phyloP scores from a whole-genome alignment of 1,140 invertebrate genomes.

The Mactra quadrangularis region DNA sequence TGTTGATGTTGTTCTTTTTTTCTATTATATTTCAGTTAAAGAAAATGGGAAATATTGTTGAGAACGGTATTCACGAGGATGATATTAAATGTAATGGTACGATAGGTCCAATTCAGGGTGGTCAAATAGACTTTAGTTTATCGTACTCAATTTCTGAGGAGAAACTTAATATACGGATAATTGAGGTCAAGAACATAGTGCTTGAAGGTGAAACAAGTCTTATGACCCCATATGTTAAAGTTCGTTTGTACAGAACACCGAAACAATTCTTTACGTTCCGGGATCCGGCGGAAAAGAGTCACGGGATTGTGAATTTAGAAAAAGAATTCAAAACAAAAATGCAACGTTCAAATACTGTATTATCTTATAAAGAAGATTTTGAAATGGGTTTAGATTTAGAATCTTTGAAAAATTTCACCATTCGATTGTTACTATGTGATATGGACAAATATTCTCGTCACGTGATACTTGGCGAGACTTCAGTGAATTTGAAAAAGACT shows the following conservation, averaged over 20 bases:
- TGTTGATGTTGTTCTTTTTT: no score
- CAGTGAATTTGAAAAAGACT: slow-evolving; percentile 85
- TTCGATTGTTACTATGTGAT: slow-evolving; percentile 87
- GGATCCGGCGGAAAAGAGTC: slow-evolving; percentile 26
- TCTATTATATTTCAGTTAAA: no score
- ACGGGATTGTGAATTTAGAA: slow-evolving; percentile 67
- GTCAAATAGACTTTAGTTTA: slow-evolving; percentile 20
- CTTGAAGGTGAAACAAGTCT: slow-evolving; percentile 56
- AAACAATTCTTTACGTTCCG: slow-evolving; percentile 69
- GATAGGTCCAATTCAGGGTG: slow-evolving; percentile 1
- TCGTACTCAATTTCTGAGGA: slow-evolving; percentile 38
- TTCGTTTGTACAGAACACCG: slow-evolving; percentile 67
- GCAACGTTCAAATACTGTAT: slow-evolving; percentile 87
- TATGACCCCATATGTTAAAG: slow-evolving; percentile 69
- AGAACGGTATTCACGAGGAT: slow-evolving; percentile 8
- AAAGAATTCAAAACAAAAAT: slow-evolving; percentile 80
- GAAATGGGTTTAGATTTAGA: slow-evolving; percentile 86
- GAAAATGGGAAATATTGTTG: neutral
- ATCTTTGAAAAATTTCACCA: slow-evolving; percentile 79
- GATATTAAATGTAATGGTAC: neutral
- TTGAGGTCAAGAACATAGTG: slow-evolving; percentile 30
- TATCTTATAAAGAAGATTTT: slow-evolving; percentile 89
- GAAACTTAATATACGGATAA: slow-evolving; percentile 31
- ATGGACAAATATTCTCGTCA: slow-evolving; percentile 86
- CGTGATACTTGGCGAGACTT: slow-evolving; percentile 86